A percentile compares a stretch with the other conserved stretches of the same genome.
These are phyloP conservation scores for Coecobrya sp. DNA, from an alignment of 2,888 invertebrate species.

Conservation along the genomic window DNA sequence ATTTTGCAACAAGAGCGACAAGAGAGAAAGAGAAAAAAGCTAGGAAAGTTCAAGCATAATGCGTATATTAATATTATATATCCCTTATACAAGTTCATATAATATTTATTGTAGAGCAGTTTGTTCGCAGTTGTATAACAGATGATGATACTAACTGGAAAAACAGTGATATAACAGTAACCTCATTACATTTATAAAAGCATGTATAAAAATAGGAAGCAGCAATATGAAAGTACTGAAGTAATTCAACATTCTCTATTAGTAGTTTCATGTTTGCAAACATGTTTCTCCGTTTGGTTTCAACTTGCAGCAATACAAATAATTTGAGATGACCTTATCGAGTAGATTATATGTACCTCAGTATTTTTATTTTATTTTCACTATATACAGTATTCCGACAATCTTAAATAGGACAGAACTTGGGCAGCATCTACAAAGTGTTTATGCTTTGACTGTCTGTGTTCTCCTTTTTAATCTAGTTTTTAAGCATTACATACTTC, in stretches of 20 bases:
- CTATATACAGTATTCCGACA: no score
- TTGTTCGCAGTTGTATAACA: neutral
- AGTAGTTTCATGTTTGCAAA: neutral
- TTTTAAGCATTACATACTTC: neutral
- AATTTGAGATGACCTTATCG: neutral
- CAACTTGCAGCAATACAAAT: neutral
- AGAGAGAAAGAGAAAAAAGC: neutral
- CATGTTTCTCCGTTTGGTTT: neutral
- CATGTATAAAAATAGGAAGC: neutral
- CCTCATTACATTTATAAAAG: constrained; percentile 59
- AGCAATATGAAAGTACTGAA: constrained; percentile 4
- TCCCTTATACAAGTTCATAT: neutral
- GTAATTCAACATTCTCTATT: neutral
- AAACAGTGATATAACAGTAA: neutral
- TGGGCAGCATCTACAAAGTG: neutral
- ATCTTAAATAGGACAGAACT: no score
- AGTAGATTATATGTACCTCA: neutral
- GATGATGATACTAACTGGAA: neutral
- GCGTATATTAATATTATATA: constrained; percentile 8
- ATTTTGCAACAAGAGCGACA: constrained; percentile 17
- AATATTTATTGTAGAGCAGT: neutral
- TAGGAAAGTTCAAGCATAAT: neutral
- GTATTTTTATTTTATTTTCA: no score
- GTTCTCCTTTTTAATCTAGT: neutral
- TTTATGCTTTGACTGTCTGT: neutral